Base-by-base conservation (phyloP, 2,113 vertebrate genomes). In the Chionomys nivalis region DNA sequence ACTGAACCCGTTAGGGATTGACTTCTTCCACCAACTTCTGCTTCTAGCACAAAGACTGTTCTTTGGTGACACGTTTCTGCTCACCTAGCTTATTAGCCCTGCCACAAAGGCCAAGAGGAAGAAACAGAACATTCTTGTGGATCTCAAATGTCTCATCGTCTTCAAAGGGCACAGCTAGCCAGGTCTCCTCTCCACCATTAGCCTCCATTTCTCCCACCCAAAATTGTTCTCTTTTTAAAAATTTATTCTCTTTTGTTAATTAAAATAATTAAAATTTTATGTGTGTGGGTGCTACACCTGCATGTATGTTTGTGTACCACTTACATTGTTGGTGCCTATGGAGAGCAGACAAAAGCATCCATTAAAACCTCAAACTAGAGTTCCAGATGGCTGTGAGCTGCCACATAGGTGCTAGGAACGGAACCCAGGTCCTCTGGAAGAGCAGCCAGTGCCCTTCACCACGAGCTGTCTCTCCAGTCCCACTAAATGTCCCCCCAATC, bases 31-130 rank as follows among this genome's bases (percentile, higher is more conserved):
- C 65, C 39, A 90, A 49, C 85, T 87, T 49, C 44, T 49, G 65
- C 17, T 68, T 87, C 47, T 55, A 70, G 33, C 28, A 73, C 23
- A 39, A 33, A 58, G 31, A 81, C 33, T 1, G 72, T 85, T 63
- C 39, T 75, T 90, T 92, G 88, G 68, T 70, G 76, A 93, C 52
- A 81, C 2, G 24, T 92, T 89, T 94, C 52, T 75, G 66, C 28
- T 93, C 16, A 73, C 75, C 61, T 93, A 39, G 5, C 55, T 87
- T 14, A n/a, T 47, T 82, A n/a, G 39, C 24, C 23, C n/a, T 88
- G 63, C 4, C 78, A 55, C 3, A 24, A 52, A 93, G 78, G 2
- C n/a, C 55, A 36, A 81, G 72, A 75, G 36, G 42, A 63, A 95
- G 44, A 81, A 61, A 47, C 70, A 96, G 55, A 19, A 47, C 4